Base-by-base conservation (phyloP, 2,113 vertebrate genomes). In the Siniperca knerii region DNA sequence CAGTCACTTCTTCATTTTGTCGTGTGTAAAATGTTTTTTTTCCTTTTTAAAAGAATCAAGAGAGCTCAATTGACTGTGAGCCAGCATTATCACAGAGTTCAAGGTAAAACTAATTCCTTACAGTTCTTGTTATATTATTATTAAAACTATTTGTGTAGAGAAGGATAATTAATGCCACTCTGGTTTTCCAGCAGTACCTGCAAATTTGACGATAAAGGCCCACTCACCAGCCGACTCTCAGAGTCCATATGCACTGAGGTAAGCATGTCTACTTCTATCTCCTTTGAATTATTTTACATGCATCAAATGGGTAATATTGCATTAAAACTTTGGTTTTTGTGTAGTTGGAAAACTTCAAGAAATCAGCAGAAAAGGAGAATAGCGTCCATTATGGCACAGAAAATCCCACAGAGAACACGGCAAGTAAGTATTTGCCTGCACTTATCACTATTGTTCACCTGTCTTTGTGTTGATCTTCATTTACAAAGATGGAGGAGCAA, bases 241-340 rank as follows among this genome's bases (percentile, higher is more conserved):
- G 94, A 84, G 33, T 83, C 92, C 18, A 90, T 96, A 81, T 96
- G 95, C 79, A 75, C 81, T 33, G 94, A 96, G 93, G 96, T 96
- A 77, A 89, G 33, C 4, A 23, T 44, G 23, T 55, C 15, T 11
- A 6, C 25, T 69, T 21, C 13, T 11, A 74, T 50, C 23, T 44
- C 25, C 29, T 80, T 71, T 71, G 50, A 61, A 23, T 55, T 1
- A 29, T 23, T 55, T 74, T 58, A 40, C 25, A n/a, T 81, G 1
- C 20, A 20, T 69, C 35, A 40, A 50, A 65, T 76, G 11, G 29
- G 2, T 64, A 12, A 77, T 77, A 11, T 67, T 33, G 0, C 18
- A 40, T 84, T 23, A 21, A 61, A 67, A 50, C n/a, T 61, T 9
- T 83, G 29, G 13, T 87, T 82, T 87, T 48, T 37, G 4, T 62